Percentiles rank a stretch among this genome's conserved stretches.
Evolutionary conservation across 2,113 vertebrate species (phyloP).

Genomic region (Lethenteron camtschaticum): DNA sequence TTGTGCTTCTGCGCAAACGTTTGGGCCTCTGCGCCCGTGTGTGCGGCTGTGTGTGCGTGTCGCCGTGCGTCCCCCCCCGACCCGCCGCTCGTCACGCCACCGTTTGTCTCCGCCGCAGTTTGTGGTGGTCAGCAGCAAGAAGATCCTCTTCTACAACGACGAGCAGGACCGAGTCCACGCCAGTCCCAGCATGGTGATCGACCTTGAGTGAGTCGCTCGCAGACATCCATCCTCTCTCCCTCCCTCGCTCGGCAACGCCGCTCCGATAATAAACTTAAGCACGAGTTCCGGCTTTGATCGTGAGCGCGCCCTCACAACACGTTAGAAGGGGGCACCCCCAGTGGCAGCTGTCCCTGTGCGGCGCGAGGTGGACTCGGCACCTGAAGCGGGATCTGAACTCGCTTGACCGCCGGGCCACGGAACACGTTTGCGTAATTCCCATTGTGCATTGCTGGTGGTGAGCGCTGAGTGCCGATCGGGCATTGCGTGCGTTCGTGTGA

Average conservation of each 20-base stretch:
- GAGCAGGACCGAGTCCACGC: slow-evolving; percentile 91
- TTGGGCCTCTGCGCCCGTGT: background rate
- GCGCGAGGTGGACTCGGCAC: too few relatives aligned
- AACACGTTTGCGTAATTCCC: too few relatives aligned
- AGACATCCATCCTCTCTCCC: background rate
- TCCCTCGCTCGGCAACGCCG: background rate
- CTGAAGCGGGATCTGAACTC: too few relatives aligned
- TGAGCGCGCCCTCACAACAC: too few relatives aligned
- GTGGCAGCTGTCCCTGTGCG: too few relatives aligned
- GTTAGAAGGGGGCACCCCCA: too few relatives aligned
- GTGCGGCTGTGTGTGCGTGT: background rate
- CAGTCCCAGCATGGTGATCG: slow-evolving; percentile 90
- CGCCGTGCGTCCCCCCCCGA: background rate
- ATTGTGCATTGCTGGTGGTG: too few relatives aligned
- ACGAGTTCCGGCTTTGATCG: too few relatives aligned
- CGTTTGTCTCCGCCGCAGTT: slow-evolving; percentile 33
- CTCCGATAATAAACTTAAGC: too few relatives aligned
- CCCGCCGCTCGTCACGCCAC: background rate
- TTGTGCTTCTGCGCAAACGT: too few relatives aligned
- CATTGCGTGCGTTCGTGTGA: slow-evolving; percentile 22
- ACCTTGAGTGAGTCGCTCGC: slow-evolving; percentile 65
- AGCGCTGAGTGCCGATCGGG: too few relatives aligned
- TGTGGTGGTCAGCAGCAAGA: slow-evolving; percentile 96
- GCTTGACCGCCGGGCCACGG: too few relatives aligned
- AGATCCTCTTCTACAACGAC: slow-evolving; percentile 93